Evolutionary conservation across 2,797 vertebrate genomes (phyloP).

Genomic region (Acipenser transmontanus): DNA sequence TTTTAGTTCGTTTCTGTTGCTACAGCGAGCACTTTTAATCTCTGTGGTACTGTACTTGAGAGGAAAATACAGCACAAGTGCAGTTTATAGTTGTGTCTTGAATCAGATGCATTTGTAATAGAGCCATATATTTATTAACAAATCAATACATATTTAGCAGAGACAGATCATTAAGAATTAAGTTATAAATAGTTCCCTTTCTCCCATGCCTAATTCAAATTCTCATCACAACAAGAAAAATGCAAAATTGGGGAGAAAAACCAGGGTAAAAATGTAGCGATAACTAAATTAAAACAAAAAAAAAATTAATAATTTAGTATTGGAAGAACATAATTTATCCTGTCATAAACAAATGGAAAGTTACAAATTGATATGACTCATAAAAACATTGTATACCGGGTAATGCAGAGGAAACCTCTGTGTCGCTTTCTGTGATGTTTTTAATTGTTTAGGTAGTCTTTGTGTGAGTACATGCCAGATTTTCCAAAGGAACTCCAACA

Average conservation of each 20-base stretch:
- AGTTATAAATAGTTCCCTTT: constrained; percentile 56
- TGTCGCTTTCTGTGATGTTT: constrained; percentile 23
- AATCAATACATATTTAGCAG: constrained; percentile 64
- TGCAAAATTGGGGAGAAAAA: no score
- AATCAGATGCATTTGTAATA: constrained; percentile 63
- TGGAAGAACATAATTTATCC: constrained; percentile 16
- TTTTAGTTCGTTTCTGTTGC: no score
- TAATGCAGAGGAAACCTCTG: constrained; percentile 18
- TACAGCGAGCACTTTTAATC: no score
- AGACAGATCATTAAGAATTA: constrained; percentile 53
- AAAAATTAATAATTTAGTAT: not conserved
- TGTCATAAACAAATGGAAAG: constrained; percentile 9
- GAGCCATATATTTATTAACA: constrained; percentile 61
- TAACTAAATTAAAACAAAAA: no score
- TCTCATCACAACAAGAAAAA: constrained; percentile 39
- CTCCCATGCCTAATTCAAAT: constrained; percentile 49
- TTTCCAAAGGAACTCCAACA: constrained; percentile 27
- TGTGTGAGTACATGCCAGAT: constrained; percentile 17
- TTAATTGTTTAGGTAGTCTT: constrained; percentile 21
- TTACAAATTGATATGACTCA: constrained; percentile 16
- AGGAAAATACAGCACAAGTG: not conserved
- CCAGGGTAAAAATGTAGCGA: no score
- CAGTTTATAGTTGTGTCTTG: constrained; percentile 43
- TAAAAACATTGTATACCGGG: constrained; percentile 1
- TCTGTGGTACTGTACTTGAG: no score